Base-by-base conservation (phyloP, 2,113 vertebrate species). In the Xyliphius kryptos region DNA sequence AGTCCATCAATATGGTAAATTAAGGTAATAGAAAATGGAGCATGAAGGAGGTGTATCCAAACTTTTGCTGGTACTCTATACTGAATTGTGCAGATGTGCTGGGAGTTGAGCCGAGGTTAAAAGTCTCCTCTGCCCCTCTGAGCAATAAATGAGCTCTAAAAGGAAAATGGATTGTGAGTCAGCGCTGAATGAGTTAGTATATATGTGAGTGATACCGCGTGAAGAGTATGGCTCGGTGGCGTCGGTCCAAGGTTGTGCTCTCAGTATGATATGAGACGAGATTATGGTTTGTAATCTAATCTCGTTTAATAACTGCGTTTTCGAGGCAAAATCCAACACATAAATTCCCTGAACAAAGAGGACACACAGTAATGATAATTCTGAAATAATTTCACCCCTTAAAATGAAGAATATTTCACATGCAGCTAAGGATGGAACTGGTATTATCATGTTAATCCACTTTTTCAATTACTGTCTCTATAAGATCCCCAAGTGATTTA, bases 91-190 rank as follows among this genome's bases (percentile, higher is more conserved):
- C 48, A 66, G 64, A 56, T 51, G 46, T 14, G 22, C 46, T 50
- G 5, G 2, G 37, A 36, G 26, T 11, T n/a, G 64, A 36, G 21
- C n/a, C 44, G 14, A 13, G 52, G 56, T 48, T 19, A 17, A 58
- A 48, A 36, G 41, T 11, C 67, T 56, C 20, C 16, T 36, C 44
- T 61, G n/a, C 41, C 12, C 50, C 61, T 65, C 12, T 15, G 50
- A 17, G 12, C 15, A 43, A 17, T 10, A 22, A 44, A 55, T 56
- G 7, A 51, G 61, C 37, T 21, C 51, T 17, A 20, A 67, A 63
- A 44, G 47, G 56, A 49, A 74, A 71, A 66, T 54, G 50, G 55
- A 53, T 20, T 51, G 54, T 40, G 63, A 63, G 59, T 68, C 40
- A 56, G 26, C 37, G 52, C 59, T 38, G 52, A n/a, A 4, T 48